Evolutionary conservation across 2,797 vertebrate species (phyloP).

Genomic region (Caiman crocodilus): DNA sequence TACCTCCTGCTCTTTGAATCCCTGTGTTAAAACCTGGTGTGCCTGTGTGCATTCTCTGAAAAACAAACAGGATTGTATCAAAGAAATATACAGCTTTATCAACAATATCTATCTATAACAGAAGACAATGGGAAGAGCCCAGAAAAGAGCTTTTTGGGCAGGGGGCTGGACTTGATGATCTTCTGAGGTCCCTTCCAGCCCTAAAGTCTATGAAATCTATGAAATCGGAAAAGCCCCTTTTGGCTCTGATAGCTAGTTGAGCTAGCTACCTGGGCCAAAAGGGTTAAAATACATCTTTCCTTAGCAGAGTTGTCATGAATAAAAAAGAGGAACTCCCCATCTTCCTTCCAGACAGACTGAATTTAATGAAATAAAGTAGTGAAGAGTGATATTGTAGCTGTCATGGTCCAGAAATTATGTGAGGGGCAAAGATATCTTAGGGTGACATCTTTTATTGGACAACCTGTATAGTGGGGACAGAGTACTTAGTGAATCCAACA

Average conservation of each 20-base stretch:
- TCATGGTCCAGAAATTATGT: too few species aligned
- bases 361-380: too few species aligned
- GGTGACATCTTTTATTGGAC: too few species aligned
- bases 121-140: background rate
- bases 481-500: background rate
- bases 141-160: too few species aligned
- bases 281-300: conserved; percentile 57
- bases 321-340: conserved; percentile 55
- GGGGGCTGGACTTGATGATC: too few species aligned
- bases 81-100: background rate
- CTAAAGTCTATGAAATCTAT: too few species aligned
- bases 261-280: conserved; percentile 58
- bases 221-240: too few species aligned
- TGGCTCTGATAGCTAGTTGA: background rate
- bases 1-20: conserved; percentile 16
- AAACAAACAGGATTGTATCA: conserved; percentile 23
- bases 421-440: too few species aligned
- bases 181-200: too few species aligned
- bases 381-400: too few species aligned
- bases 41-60: background rate
- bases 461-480: too few species aligned
- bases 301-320: conserved; percentile 56
- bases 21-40: conserved; percentile 7
- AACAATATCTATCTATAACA: conserved; percentile 46
- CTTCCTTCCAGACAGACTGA: conserved; percentile 35